Percentiles rank a stretch among this genome's conserved stretches.
Conservation (phyloP, 2,888 invertebrate species). For the Pecten maximus region DNA sequence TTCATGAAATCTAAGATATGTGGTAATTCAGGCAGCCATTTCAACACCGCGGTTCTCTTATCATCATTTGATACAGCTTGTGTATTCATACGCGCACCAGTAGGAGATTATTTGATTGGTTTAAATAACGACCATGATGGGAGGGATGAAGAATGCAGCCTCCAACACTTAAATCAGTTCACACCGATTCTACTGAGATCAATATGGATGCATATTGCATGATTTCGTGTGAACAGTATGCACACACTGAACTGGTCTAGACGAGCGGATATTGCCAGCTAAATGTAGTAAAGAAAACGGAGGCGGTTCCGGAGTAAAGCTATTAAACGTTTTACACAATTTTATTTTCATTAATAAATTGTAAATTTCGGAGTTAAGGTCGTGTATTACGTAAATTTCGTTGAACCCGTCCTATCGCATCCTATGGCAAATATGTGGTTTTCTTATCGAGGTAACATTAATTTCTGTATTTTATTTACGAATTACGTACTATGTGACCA, state of each 20-base stretch:
- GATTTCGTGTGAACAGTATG: conserved; percentile 11
- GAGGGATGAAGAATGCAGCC: neutral
- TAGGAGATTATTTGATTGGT: neutral
- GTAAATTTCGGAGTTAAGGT: no score
- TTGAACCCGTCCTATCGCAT: no score
- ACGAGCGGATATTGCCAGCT: neutral
- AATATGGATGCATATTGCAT: conserved; percentile 1
- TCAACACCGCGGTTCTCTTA: neutral
- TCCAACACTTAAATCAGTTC: neutral
- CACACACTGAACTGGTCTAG: neutral
- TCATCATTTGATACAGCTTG: neutral
- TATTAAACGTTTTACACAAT: neutral
- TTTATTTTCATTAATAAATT: neutral
- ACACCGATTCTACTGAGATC: neutral
- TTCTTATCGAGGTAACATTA: no score
- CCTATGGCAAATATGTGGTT: no score
- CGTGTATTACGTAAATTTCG: no score
- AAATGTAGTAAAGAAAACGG: neutral
- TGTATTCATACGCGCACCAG: neutral
- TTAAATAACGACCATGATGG: neutral
- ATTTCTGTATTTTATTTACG: no score
- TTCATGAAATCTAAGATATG: neutral
- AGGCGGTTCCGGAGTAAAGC: neutral
- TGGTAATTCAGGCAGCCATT: neutral
- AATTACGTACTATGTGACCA: no score